Percentiles rank a stretch among this genome's conserved stretches.
Evolutionary conservation across 2,113 vertebrate genomes (phyloP).

Genomic region (cat (Felis catus)): DNA sequence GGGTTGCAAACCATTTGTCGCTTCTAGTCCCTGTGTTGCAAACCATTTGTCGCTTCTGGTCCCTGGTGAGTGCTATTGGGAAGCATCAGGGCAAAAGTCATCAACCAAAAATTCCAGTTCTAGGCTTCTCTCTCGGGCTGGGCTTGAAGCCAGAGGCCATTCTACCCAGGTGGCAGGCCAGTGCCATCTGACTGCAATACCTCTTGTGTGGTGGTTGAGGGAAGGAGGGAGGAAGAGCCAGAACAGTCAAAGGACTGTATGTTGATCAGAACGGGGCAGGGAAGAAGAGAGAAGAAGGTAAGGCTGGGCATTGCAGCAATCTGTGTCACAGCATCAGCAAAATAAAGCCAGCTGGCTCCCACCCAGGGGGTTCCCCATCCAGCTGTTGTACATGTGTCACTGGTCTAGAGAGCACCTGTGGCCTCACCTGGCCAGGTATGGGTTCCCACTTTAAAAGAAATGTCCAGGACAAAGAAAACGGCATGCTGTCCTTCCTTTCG

Average conservation of each 20-base stretch:
- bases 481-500: neutral
- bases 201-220: neutral
- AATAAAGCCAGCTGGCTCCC: neutral
- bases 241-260: neutral
- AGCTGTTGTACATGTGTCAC: neutral
- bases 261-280: neutral
- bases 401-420: neutral
- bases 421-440: neutral
- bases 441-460: neutral
- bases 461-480: neutral
- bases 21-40: neutral
- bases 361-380: neutral
- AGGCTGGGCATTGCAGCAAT: neutral
- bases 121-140: slow-evolving; percentile 33
- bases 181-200: neutral
- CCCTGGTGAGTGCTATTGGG: neutral
- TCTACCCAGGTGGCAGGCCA: neutral
- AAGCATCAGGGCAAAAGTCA: neutral
- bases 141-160: neutral
- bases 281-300: neutral
- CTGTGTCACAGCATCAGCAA: neutral
- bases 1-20: neutral
- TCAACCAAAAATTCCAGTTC: neutral
- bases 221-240: neutral
- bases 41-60: neutral